These are phyloP conservation scores for Eristalis intricaria DNA, from an alignment of 2,888 invertebrate species.

Conservation along the genomic window DNA sequence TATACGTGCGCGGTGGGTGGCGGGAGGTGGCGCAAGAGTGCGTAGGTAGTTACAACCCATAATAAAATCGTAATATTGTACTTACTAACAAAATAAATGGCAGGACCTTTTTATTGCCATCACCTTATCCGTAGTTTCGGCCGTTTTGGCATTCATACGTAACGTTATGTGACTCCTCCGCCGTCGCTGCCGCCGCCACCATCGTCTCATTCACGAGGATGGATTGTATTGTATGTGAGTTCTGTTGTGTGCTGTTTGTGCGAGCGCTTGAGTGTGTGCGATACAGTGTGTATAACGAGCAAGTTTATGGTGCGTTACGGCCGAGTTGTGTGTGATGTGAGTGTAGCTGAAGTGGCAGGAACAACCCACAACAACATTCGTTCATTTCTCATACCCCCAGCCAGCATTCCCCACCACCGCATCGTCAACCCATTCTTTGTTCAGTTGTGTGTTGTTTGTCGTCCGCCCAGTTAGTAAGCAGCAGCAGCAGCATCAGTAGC, in stretches of 20 bases:
- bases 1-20: background rate
- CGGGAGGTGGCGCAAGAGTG: constrained; percentile 13
- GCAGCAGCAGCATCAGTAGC: background rate
- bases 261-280: background rate
- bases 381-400: constrained; percentile 34
- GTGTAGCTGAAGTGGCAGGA: constrained; percentile 56
- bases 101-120: constrained; percentile 70
- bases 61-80: constrained; percentile 71
- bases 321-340: constrained; percentile 47
- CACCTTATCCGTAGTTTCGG: constrained; percentile 70
- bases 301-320: constrained; percentile 68
- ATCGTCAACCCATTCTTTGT: background rate
- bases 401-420: background rate
- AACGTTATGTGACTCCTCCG: constrained; percentile 46
- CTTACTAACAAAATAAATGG: constrained; percentile 71
- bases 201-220: constrained; percentile 10
- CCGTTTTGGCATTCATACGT: constrained; percentile 60
- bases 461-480: background rate
- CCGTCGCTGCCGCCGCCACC: no score
- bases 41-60: constrained; percentile 61
- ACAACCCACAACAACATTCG: constrained; percentile 58
- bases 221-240: constrained; percentile 11
- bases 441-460: background rate
- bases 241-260: constrained; percentile 21
- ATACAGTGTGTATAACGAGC: constrained; percentile 19